Evolutionary conservation across 1,140 invertebrate genomes (phyloP).

Genomic region (Galleria mellonella): DNA sequence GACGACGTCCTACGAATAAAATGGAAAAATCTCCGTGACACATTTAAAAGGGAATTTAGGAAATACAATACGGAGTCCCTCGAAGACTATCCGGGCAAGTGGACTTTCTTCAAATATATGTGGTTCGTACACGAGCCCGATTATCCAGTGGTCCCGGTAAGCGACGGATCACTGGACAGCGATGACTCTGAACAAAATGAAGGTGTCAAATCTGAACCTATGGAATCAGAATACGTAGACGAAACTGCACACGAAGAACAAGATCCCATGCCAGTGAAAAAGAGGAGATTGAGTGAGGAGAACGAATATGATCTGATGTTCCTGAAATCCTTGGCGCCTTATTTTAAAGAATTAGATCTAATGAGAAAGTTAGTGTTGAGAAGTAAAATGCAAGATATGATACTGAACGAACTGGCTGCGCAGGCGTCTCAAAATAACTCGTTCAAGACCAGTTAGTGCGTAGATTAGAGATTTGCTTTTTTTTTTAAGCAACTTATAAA

Average conservation of each 20-base stretch:
- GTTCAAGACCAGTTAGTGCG: not conserved
- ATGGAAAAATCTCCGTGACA: constrained; percentile 42
- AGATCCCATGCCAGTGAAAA: constrained; percentile 8
- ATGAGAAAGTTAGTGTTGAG: constrained; percentile 36
- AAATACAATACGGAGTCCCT: constrained; percentile 9
- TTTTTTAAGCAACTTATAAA: no score
- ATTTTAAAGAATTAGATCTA: constrained; percentile 29
- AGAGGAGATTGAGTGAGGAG: constrained; percentile 10
- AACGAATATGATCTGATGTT: constrained; percentile 46
- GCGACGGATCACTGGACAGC: not conserved
- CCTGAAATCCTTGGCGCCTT: constrained; percentile 40
- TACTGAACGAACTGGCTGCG: constrained; percentile 31
- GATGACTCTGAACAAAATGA: not conserved
- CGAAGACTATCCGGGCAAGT: constrained; percentile 26
- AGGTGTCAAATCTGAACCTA: not conserved
- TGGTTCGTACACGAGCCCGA: constrained; percentile 16
- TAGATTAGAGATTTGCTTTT: no score
- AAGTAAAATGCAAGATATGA: constrained; percentile 43
- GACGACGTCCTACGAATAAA: constrained; percentile 25
- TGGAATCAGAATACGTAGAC: not conserved
- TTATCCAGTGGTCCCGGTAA: not conserved
- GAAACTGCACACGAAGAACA: constrained; percentile 6
- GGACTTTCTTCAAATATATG: constrained; percentile 31
- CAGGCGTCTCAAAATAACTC: constrained; percentile 10
- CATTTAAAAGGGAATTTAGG: constrained; percentile 29